A percentile compares a stretch with the other conserved stretches of the same genome.
These are phyloP conservation scores for Parus major DNA, from an alignment of 2,113 vertebrate species.

Conservation along the genomic window DNA sequence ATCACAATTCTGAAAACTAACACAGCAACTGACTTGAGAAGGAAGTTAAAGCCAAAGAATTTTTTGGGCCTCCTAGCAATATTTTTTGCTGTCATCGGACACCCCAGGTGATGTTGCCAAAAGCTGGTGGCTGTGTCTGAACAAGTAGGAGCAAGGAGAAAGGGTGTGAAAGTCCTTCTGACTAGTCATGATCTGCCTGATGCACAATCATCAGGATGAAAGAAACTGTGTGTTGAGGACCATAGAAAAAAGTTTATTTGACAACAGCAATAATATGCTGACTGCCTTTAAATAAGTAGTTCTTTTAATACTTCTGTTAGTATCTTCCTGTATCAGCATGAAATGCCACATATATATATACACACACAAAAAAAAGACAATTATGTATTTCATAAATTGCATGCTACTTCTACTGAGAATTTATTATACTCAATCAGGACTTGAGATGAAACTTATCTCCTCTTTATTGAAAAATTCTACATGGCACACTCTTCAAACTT, in stretches of 20 bases:
- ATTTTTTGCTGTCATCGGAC: constrained; percentile 43
- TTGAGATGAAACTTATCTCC: neutral
- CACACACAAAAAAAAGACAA: neutral
- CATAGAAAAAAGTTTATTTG: neutral
- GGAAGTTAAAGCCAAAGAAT: neutral
- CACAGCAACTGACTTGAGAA: neutral
- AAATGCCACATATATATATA: neutral
- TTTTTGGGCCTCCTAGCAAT: constrained; percentile 44
- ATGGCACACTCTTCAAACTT: constrained; percentile 55
- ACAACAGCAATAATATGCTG: neutral
- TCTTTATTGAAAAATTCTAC: neutral
- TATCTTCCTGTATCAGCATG: neutral
- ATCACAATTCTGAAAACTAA: neutral
- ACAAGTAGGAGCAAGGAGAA: constrained; percentile 37
- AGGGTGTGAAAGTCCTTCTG: constrained; percentile 11
- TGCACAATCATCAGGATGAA: neutral
- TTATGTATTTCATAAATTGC: neutral
- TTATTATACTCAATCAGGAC: neutral
- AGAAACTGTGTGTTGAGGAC: neutral
- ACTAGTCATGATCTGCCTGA: constrained; percentile 1
- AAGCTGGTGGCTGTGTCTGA: neutral
- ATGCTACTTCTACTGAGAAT: neutral
- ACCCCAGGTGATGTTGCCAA: constrained; percentile 20
- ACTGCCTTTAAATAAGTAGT: neutral
- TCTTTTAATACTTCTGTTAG: neutral